Base-by-base conservation (phyloP, 92 coral and sea anemone species). In the Bergia sp. region DNA sequence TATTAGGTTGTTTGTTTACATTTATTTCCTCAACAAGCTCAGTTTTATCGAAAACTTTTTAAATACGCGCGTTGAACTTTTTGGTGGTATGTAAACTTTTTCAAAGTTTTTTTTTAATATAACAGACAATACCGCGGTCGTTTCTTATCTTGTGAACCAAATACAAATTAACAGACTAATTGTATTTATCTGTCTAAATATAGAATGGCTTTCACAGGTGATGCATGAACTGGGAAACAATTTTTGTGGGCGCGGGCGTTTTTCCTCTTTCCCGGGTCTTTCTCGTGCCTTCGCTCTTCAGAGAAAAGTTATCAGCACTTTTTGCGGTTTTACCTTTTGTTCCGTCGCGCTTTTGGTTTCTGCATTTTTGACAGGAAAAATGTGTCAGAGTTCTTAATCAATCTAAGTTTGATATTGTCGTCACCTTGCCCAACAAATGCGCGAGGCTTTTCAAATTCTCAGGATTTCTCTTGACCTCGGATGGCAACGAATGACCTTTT, bases 351-450 rank as follows among this genome's bases (percentile, higher is more conserved):
- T 64, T 82, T 11, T 64, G 7, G 69, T 13, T 7, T 23, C 39
- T 18, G 76, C 73, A 20, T 67, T 45, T 65, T 37, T 69, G 42
- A 69, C 77, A 29, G 57, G 36, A 66, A 47, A 45, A 83, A 41
- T 65, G 78, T 66, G 66, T 67, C 78, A 64, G 73, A 18, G 43
- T 53, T 10, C 49, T 82, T 69, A 37, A 29, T 45, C 87, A 83
- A 69, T n/a, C 77, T 61, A 21, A 66, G 53, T 20, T 43, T 43
- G 21, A 45, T 41, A 43, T 37, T 82, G 86, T 82, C 86, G 72
- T 82, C 86, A 82, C 86, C 86, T 66, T 15, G 76, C 38, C 39
- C 45, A 65, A 44, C 86, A 65, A 65, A 55, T 65, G 78, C 55
- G 38, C 76, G 86, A 43, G 37, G 55, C 53, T 42, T 71, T 84